Evolutionary conservation across 2,888 invertebrate genomes (phyloP), one percentile per base, ranked within the genome.

Genomic region (Euplagia quadripunctaria): DNA sequence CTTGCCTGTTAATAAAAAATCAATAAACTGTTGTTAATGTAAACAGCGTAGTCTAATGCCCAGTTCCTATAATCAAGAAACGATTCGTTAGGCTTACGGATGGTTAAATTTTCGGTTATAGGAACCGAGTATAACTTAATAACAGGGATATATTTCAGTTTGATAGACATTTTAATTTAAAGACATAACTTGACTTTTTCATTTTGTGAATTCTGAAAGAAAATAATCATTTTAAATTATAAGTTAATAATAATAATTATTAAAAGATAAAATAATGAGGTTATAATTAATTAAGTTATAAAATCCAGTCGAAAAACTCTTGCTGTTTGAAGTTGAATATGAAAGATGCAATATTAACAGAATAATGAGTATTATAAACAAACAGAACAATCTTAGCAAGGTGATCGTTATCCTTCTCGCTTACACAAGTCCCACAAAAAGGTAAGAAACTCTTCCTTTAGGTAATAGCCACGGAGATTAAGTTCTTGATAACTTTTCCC

Each of bases 381-480:
- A 82, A 79, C 79, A 80, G 73, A 77, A 74, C 75, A 82, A 77
- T 73, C 70, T 66, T 68, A 66, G 42, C 69, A 77, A 79, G 79
- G 78, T 80, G 76, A 80, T 82, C 74, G 77, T 83, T 80, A 70
- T 72, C 76, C 75, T 63, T 75, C 68, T 76, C 68, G 65, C 69
- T 76, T 73, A 71, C 64, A 68, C 74, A 83, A 82, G 73, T 79
- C 79, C 76, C 82, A 72, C 74, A 77, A 71, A 80, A 85, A 76
- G 73, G 76, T 74, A 83, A 73, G 75, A 74, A 75, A 70, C 74
- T 75, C 79, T 68, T 7, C 76, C 43, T 82, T 84, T 84, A 87
- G 87, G 61, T 90, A 90, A 92, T 89, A 89, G 88, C 85, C 85
- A 86, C 86, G 88, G 87, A 92, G 91, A 92, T 92, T 92, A 92